Evolutionary conservation across 1,140 invertebrate species (phyloP).

Genomic region (Gyrodactylus bullatarudis): DNA sequence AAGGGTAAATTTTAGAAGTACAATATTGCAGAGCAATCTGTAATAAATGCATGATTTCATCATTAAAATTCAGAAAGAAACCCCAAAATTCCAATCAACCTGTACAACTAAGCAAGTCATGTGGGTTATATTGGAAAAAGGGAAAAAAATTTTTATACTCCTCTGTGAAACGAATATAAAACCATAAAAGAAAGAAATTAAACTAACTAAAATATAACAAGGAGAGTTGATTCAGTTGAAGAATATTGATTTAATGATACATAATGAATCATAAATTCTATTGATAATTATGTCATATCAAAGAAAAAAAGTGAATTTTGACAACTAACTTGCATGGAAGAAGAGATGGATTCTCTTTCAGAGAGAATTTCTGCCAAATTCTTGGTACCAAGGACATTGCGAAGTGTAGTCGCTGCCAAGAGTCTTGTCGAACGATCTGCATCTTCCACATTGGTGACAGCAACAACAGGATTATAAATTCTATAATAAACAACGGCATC

Average conservation of each 20-base stretch:
- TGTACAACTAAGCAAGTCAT: too few species aligned
- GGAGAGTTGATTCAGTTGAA: not conserved
- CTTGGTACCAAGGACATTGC: conserved; percentile 7
- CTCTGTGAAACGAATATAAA: not conserved
- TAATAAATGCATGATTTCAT: too few species aligned
- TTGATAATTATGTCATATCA: not conserved
- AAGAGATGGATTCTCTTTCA: conserved; percentile 1
- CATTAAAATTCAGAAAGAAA: too few species aligned
- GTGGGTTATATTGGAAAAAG: too few species aligned
- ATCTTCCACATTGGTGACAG: conserved; percentile 79
- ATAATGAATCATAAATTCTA: not conserved
- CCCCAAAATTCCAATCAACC: too few species aligned
- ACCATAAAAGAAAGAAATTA: not conserved
- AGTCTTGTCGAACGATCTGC: conserved; percentile 33
- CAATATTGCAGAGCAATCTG: too few species aligned
- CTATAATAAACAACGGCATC: conserved; percentile 61
- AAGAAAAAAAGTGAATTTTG: not conserved
- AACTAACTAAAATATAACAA: not conserved
- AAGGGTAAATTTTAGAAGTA: too few species aligned
- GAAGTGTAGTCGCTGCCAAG: conserved; percentile 17
- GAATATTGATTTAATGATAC: not conserved
- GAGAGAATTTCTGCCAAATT: conserved; percentile 4
- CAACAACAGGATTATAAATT: conserved; percentile 67
- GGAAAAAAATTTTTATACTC: not conserved
- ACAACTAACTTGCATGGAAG: conserved; percentile 1